These are phyloP conservation scores for Trogon melanurus DNA, from an alignment of 2,113 vertebrate species.

Conservation along the genomic window DNA sequence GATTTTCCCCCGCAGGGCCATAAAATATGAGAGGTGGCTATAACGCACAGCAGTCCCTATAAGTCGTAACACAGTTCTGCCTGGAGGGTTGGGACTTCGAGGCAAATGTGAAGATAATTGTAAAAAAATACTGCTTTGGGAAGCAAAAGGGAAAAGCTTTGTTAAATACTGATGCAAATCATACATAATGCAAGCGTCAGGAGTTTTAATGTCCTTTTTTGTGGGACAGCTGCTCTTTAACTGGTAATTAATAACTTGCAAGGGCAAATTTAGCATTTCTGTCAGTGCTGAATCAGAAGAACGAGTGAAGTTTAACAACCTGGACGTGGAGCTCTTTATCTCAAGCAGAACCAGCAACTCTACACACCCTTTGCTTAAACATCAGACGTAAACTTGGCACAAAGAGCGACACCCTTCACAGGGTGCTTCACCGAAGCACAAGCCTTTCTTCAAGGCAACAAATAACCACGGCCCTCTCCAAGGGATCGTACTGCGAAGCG, in stretches of 20 bases:
- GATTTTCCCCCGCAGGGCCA: constrained; percentile 16
- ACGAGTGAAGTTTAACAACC: neutral
- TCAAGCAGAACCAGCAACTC: neutral
- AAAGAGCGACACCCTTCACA: neutral
- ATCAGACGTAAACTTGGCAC: neutral
- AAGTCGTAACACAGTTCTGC: neutral
- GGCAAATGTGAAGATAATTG: constrained; percentile 40
- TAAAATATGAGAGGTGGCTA: constrained; percentile 23
- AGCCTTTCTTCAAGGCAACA: neutral
- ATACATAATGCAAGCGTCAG: neutral
- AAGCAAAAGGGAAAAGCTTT: constrained; percentile 48
- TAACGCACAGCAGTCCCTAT: neutral
- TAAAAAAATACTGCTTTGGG: constrained; percentile 46
- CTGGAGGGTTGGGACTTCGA: neutral
- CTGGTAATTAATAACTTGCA: constrained; percentile 67
- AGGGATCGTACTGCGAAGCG: neutral
- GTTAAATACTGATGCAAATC: constrained; percentile 49
- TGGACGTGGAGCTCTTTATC: neutral
- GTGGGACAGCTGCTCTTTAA: constrained; percentile 65
- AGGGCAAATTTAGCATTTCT: constrained; percentile 62
- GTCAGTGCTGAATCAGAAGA: constrained; percentile 18
- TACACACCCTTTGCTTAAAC: neutral
- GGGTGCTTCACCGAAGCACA: neutral
- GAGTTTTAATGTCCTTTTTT: constrained; percentile 47
- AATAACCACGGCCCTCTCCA: neutral